phyloP scores from a whole-genome alignment of 2,113 vertebrate species.

The Rhipidura dahli region DNA sequence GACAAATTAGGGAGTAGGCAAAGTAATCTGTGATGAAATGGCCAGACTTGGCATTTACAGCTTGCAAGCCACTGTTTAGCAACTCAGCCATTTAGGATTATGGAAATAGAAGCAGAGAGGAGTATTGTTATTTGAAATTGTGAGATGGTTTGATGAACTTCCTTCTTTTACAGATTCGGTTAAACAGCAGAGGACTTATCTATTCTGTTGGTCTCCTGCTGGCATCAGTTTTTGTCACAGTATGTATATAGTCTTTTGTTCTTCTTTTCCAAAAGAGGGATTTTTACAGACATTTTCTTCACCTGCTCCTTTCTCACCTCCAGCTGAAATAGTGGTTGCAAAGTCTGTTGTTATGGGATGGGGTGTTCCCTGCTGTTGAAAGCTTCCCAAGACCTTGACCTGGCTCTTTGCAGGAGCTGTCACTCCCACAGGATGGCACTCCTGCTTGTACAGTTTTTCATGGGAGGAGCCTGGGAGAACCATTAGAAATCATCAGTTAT shows the following conservation, averaged over 20 bases:
- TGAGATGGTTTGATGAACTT: constrained; percentile 20
- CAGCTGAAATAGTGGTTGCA: neutral
- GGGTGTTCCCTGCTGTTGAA: neutral
- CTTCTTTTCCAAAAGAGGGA: neutral
- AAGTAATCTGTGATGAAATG: neutral
- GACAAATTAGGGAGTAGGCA: neutral
- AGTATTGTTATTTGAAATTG: neutral
- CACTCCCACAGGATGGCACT: neutral
- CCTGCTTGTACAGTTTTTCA: neutral
- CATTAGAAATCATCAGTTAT: neutral
- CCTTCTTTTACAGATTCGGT: constrained; percentile 81
- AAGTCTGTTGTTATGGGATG: neutral
- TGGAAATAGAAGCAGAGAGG: neutral
- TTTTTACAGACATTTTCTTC: neutral
- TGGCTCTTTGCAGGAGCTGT: neutral
- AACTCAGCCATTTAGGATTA: neutral
- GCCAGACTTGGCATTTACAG: neutral
- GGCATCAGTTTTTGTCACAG: constrained; percentile 94
- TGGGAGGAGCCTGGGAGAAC: neutral
- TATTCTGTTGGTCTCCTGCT: constrained; percentile 94
- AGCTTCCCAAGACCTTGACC: neutral
- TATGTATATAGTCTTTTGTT: constrained; percentile 73
- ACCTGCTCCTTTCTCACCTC: neutral
- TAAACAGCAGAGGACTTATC: constrained; percentile 96
- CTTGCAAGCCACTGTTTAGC: neutral